Base-by-base conservation (phyloP, 2,113 vertebrate genomes). In the Rhombomys opimus region DNA sequence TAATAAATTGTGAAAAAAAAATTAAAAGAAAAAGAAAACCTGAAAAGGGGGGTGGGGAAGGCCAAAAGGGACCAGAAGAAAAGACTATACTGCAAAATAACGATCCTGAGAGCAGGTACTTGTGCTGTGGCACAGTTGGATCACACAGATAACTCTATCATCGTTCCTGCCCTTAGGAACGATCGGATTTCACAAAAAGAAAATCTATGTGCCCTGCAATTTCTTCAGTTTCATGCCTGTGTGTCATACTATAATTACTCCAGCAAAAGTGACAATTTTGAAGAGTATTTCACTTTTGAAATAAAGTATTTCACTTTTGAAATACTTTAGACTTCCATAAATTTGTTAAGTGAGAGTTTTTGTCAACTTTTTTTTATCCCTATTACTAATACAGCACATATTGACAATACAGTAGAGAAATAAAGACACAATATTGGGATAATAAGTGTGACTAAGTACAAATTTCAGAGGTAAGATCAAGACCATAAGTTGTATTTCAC, bases 191-290 rank as follows among this genome's bases (percentile, higher is more conserved):
- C 91, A 97, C 8, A 76, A 15, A 72, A 12, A 57, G 2, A 27
- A 2, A 52, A 54, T 5, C 32, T 27, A 63, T 46, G 3, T 41
- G 25, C 8, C 30, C n/a, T 20, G n/a, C 92, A 95, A 89, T 86
- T 54, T 93, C 77, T 90, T 91, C 97, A 93, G 96, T 97, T 95
- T 68, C 59, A 97, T 92, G 78, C 50, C 14, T 10, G 2, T 75
- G 4, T 91, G 90, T 52, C 76, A 76, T 87, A 73, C 35, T 95
- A 93, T 90, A 97, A 94, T 80, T 91, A 95, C 2, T 96, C 85
- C 90, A 91, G 73, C 61, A 59, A 97, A 92, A 95, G 76, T 78
- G 90, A 86, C 35, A 87, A 90, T 86, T 67, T 70, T 1, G 80
- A 93, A 5, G 0, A 67, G 1, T 7, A 15, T 8, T 32, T 61